phyloP scores from a whole-genome alignment of 2,797 vertebrate species.

The Lateolabrax maculatus region DNA sequence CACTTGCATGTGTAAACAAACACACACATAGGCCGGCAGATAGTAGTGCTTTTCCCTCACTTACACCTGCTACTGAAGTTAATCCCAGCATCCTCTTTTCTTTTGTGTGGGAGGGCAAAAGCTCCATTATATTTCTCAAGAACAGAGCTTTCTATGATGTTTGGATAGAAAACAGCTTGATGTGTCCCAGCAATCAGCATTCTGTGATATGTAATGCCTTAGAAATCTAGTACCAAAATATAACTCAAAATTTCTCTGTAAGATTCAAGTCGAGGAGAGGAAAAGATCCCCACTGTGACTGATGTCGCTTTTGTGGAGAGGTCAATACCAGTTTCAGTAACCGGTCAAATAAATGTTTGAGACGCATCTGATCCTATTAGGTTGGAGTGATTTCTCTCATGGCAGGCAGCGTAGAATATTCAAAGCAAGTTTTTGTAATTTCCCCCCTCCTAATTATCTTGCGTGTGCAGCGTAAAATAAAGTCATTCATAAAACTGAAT shows the following conservation, averaged over 20 bases:
- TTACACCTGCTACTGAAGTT: conserved; percentile 14
- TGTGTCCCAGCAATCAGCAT: background rate
- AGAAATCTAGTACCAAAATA: background rate
- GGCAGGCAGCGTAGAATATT: background rate
- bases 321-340: conserved; percentile 8
- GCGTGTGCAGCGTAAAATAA: background rate
- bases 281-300: background rate
- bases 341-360: conserved; percentile 7
- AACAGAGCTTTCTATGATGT: conserved; percentile 8
- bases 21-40: conserved; percentile 5
- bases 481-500: no score
- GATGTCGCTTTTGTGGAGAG: background rate
- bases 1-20: background rate
- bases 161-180: conserved; percentile 11
- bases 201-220: background rate
- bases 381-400: background rate
- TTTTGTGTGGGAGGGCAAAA: background rate
- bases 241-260: background rate
- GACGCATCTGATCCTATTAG: conserved; percentile 3
- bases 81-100: background rate
- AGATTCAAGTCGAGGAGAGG: background rate
- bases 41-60: conserved; percentile 6
- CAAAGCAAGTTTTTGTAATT: background rate
- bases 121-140: conserved; percentile 8
- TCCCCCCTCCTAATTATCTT: background rate